These are phyloP conservation scores for Pocillopora damicornis DNA, from an alignment of 64 coral and sea anemone genomes.

Conservation along the genomic window DNA sequence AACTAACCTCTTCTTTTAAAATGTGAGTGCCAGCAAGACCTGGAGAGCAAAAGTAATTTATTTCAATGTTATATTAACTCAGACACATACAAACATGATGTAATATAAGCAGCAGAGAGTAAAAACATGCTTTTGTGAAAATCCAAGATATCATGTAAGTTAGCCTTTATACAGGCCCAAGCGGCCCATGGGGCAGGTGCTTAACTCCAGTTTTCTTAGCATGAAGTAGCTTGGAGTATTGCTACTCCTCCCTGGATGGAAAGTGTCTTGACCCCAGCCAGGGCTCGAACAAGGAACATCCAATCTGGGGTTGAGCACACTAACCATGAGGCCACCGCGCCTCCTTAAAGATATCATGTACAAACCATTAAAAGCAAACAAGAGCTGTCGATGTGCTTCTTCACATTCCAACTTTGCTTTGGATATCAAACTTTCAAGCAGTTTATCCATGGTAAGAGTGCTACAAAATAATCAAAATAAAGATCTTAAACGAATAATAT, in stretches of 20 bases:
- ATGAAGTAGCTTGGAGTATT: too few relatives aligned
- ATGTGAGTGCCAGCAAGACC: constrained; percentile 88
- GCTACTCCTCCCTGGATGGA: too few relatives aligned
- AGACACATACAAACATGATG: neutral
- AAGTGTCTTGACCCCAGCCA: too few relatives aligned
- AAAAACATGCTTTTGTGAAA: too few relatives aligned
- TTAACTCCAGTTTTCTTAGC: too few relatives aligned
- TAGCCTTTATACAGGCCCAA: too few relatives aligned
- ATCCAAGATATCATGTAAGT: neutral
- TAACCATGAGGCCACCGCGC: too few relatives aligned
- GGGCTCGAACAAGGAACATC: too few relatives aligned
- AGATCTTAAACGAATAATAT: neutral
- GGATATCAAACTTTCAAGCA: constrained; percentile 82
- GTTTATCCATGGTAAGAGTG: constrained; percentile 92
- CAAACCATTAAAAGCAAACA: constrained; percentile 93
- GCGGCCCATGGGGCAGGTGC: too few relatives aligned
- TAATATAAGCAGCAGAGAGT: too few relatives aligned
- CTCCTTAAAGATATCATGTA: neutral
- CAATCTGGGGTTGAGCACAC: too few relatives aligned
- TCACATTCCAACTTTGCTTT: constrained; percentile 88
- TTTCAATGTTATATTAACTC: neutral
- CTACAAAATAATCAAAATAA: constrained; percentile 17
- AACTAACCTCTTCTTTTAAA: constrained; percentile 77
- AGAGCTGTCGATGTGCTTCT: constrained; percentile 89
- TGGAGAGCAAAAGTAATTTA: constrained; percentile 13